Base-by-base conservation (phyloP, 2,888 invertebrate species). In the Microplitis deprimator region DNA sequence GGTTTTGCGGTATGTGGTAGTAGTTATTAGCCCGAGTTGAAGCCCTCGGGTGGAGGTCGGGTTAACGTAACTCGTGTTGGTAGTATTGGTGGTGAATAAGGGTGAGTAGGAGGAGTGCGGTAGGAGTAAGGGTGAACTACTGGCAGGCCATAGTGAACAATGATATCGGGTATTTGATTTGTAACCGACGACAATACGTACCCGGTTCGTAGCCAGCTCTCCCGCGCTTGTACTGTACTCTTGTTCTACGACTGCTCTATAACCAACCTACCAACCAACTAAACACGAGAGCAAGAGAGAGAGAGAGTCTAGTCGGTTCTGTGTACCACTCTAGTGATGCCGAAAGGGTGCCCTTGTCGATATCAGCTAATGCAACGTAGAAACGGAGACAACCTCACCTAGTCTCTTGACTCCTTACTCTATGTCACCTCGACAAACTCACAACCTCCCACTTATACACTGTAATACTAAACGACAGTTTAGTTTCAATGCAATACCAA, bases 131-230 rank as follows among this genome's bases (percentile, higher is more conserved):
- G 70, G 68, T 38, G 73, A 62, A 62, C 69, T 62, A 79, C 59
- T 75, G 69, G 73, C 74, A 75, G 75, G 82, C 81, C 81, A 83
- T 83, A 82, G 80, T 84, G 87, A 89, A 89, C 89, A 89, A 89
- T 88, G 88, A 89, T 89, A 89, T 89, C 89, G 89, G 88, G 85
- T 89, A 89, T 89, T 89, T 88, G 89, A 89, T 89, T 89, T 89
- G 89, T 87, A 88, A 88, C 87, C 89, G 87, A 88, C 87, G 88
- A 89, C 89, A 89, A 89, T 89, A 88, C 88, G 85, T 84, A 87
- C 86, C 86, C 81, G 83, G 81, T 79, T 77, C 75, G 79, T 71
- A 62, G 50, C 74, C 38, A 60, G 41, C 69, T 73, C 62, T 75
- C 70, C 77, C 76, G 77, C 80, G 73, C 78, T 75, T 64, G 38